These are phyloP conservation scores for Phenganax subtilis DNA, from an alignment of 92 coral and sea anemone species.

Conservation along the genomic window DNA sequence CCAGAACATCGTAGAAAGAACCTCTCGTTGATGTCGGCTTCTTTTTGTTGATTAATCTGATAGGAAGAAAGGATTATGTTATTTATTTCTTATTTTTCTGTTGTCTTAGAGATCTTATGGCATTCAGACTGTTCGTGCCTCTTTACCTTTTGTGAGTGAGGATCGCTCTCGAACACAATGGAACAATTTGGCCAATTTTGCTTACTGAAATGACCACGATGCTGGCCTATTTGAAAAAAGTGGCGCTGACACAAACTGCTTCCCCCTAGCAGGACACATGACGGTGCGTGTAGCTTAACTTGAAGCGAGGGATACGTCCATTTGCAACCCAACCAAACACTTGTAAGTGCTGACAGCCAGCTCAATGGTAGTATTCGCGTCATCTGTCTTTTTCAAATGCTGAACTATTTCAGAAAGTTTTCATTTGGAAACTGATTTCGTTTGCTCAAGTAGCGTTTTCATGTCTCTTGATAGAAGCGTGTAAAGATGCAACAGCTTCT, in stretches of 20 bases:
- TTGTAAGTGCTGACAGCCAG: neutral
- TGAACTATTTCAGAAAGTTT: constrained; percentile 32
- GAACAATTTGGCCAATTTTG: constrained; percentile 28
- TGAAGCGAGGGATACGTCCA: constrained; percentile 35
- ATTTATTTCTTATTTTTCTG: constrained; percentile 9
- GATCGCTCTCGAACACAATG: constrained; percentile 4
- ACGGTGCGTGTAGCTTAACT: constrained; percentile 9
- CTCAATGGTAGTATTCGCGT: neutral
- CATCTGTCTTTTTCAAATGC: constrained; percentile 8
- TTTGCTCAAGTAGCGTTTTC: constrained; percentile 7
- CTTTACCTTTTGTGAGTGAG: neutral
- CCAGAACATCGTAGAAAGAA: constrained; percentile 27
- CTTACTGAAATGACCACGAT: constrained; percentile 22
- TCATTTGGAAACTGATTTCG: neutral
- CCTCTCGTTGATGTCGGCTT: constrained; percentile 4
- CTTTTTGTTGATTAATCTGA: constrained; percentile 18
- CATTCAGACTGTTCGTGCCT: constrained; percentile 21
- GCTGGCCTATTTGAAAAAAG: constrained; percentile 19
- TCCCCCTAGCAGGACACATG: neutral
- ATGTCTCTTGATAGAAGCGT: constrained; percentile 24
- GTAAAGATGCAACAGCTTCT: constrained; percentile 24
- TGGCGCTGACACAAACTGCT: constrained; percentile 19
- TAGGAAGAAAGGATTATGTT: constrained; percentile 10
- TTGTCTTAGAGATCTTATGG: constrained; percentile 12
- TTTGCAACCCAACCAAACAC: constrained; percentile 21